Percentiles rank a stretch among this genome's conserved stretches.
Evolutionary conservation across 2,888 invertebrate genomes (phyloP).

Genomic region (Xiphydria camelus): DNA sequence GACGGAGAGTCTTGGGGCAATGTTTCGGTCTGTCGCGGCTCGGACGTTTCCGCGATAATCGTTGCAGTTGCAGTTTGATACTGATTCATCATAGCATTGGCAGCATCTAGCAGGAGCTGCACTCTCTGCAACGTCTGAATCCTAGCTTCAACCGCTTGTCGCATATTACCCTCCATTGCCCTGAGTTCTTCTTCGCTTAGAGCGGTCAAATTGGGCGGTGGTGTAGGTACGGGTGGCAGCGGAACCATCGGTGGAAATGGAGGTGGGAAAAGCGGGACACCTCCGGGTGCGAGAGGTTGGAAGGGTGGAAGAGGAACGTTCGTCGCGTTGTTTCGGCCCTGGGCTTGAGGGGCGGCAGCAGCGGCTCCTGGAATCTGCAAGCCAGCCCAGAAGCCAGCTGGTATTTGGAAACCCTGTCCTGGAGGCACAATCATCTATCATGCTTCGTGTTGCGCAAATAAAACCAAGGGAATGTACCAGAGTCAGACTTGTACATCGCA

Average conservation of each 20-base stretch:
- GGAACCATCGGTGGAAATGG: conserved; percentile 64
- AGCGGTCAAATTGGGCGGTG: conserved; percentile 73
- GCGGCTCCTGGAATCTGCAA: conserved; percentile 31
- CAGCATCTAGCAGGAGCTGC: conserved; percentile 89
- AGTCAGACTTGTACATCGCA: too few relatives aligned
- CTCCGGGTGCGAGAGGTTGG: conserved; percentile 39
- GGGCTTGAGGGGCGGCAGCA: conserved; percentile 11
- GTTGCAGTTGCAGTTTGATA: conserved; percentile 73
- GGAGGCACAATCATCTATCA: conserved; percentile 9
- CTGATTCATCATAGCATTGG: conserved; percentile 92
- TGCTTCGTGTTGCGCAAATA: background rate
- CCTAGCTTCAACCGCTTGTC: conserved; percentile 87
- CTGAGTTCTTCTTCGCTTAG: conserved; percentile 83
- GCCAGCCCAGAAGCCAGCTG: conserved; percentile 43
- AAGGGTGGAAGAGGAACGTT: conserved; percentile 32
- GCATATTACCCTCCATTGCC: conserved; percentile 86
- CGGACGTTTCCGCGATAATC: conserved; percentile 5
- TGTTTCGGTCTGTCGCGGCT: conserved; percentile 1
- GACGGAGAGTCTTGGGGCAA: conserved; percentile 6
- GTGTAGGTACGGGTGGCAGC: conserved; percentile 74
- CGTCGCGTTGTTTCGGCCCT: conserved; percentile 25
- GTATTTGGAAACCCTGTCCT: conserved; percentile 41
- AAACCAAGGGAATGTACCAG: too few relatives aligned
- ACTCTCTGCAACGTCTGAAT: conserved; percentile 84
- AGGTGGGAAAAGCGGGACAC: conserved; percentile 59